Conservation (phyloP, 2,888 invertebrate genomes). For the Coelogynopora nodosa region DNA sequence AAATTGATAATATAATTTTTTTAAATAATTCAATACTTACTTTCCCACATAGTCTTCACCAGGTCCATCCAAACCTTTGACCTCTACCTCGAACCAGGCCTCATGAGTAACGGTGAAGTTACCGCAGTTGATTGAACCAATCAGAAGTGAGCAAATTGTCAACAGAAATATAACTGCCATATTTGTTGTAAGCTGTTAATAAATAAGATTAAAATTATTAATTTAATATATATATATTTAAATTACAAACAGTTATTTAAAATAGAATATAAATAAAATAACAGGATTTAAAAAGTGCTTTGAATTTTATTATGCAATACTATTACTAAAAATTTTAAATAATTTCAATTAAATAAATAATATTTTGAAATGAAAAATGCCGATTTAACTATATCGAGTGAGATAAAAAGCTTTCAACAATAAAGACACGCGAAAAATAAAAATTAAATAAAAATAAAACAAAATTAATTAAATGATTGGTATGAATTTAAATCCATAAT, state of each 20-base stretch:
- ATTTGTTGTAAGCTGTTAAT: not conserved
- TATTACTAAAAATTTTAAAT: not conserved
- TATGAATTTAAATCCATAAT: no score
- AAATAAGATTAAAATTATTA: not conserved
- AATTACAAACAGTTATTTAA: not conserved
- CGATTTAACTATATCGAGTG: no score
- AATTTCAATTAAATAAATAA: not conserved
- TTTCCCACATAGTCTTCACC: conserved; percentile 49
- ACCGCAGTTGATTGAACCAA: conserved; percentile 38
- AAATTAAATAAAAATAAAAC: no score
- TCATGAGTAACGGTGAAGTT: conserved; percentile 56
- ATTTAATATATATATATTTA: not conserved
- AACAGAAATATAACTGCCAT: not conserved
- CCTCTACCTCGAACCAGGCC: conserved; percentile 56
- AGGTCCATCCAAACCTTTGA: conserved; percentile 55
- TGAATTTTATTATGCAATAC: not conserved
- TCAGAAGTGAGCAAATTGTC: not conserved
- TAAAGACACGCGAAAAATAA: no score
- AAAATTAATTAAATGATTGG: no score
- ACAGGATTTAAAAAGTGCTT: no score
- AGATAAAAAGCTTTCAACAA: no score
- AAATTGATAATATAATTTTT: no score
- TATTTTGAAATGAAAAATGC: no score
- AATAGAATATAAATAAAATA: not conserved
- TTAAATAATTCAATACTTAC: conserved; percentile 10